phyloP scores from a whole-genome alignment of 2,888 invertebrate genomes.

The Zeuzera pyrina region DNA sequence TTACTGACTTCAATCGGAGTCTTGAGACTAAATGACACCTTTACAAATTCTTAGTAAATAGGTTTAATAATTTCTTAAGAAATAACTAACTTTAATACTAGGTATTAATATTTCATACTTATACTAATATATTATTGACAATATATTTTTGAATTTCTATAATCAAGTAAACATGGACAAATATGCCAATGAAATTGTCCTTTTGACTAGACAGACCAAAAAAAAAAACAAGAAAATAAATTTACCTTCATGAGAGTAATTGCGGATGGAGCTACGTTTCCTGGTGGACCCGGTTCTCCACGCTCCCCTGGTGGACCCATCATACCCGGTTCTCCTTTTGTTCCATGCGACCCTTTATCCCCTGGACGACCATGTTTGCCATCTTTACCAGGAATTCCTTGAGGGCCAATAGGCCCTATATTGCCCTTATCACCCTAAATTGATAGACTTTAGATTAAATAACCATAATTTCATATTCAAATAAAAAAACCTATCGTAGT shows the following conservation, averaged over 20 bases:
- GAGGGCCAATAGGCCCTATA: slow-evolving; percentile 73
- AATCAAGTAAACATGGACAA: no score
- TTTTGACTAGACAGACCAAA: background rate
- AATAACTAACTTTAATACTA: no score
- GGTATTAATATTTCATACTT: no score
- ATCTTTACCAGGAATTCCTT: slow-evolving; percentile 30
- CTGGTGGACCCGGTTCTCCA: slow-evolving; percentile 76
- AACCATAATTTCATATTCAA: background rate
- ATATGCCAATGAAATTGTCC: background rate
- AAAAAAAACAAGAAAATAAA: slow-evolving; percentile 1
- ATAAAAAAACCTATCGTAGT: slow-evolving; percentile 1
- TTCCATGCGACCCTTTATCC: slow-evolving; percentile 74
- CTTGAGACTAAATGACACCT: background rate
- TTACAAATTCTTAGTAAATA: background rate
- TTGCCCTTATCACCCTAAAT: slow-evolving; percentile 80
- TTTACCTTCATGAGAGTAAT: slow-evolving; percentile 21
- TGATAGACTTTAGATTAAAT: no score
- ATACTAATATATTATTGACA: no score
- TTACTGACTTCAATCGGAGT: background rate
- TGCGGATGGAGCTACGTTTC: slow-evolving; percentile 16
- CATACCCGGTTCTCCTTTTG: slow-evolving; percentile 63
- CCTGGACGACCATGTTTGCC: slow-evolving; percentile 76
- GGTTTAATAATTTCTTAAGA: no score
- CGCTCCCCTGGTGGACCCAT: slow-evolving; percentile 69
- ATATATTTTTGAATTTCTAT: no score